A percentile compares a stretch with the other conserved stretches of the same genome.
phyloP scores from a whole-genome alignment of 2,113 vertebrate species.

The Lampris megalopsis region DNA sequence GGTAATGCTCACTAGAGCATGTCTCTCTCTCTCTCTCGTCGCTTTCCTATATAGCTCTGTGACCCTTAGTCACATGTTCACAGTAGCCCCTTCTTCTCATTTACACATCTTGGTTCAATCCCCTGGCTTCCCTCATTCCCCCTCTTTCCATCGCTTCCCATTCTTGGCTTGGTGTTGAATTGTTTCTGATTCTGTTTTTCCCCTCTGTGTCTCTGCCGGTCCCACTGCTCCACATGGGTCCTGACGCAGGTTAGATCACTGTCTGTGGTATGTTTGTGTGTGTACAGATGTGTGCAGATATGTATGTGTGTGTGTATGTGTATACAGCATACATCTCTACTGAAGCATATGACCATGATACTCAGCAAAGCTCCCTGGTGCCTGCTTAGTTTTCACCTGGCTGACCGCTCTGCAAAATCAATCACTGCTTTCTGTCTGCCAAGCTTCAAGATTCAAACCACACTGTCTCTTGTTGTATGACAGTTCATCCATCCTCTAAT shows the following conservation, averaged over 20 bases:
- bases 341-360: constrained; percentile 15
- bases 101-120: constrained; percentile 16
- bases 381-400: constrained; percentile 36
- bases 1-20: constrained; percentile 54
- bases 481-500: constrained; percentile 65
- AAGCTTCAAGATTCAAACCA: constrained; percentile 7
- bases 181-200: constrained; percentile 23
- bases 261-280: constrained; percentile 15
- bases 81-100: constrained; percentile 29
- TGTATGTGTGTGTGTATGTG: background rate
- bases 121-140: constrained; percentile 4
- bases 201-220: background rate
- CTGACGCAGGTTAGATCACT: constrained; percentile 16
- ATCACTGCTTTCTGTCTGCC: constrained; percentile 54
- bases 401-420: constrained; percentile 61
- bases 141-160: constrained; percentile 10
- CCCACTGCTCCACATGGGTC: constrained; percentile 17
- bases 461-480: constrained; percentile 16
- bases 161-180: constrained; percentile 17
- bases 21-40: constrained; percentile 39
- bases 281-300: background rate
- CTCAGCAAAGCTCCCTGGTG: constrained; percentile 32
- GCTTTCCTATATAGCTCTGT: background rate
- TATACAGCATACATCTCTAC: constrained; percentile 2
- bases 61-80: background rate